Evolutionary conservation across 2,888 invertebrate species (phyloP).

Genomic region (Cryptus armator): DNA sequence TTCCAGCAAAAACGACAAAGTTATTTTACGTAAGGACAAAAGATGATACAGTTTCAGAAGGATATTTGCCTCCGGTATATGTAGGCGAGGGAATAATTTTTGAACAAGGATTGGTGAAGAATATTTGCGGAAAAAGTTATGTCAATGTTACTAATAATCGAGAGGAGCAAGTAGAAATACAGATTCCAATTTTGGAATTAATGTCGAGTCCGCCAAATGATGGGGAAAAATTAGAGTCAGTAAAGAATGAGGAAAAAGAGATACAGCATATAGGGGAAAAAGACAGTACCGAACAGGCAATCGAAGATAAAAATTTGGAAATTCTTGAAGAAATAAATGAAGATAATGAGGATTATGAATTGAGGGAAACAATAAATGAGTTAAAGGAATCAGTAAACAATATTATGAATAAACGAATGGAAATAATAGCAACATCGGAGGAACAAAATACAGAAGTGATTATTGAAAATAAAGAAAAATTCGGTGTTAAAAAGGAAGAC

Average conservation of each 20-base stretch:
- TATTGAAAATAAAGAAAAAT: background rate
- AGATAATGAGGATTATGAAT: no score
- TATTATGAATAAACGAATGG: background rate
- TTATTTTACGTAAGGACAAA: slow-evolving; percentile 16
- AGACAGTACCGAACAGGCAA: no score
- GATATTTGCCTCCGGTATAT: slow-evolving; percentile 26
- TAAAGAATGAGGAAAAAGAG: background rate
- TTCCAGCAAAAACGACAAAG: slow-evolving; percentile 5
- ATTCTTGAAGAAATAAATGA: background rate
- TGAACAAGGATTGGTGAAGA: background rate
- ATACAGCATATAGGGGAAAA: background rate
- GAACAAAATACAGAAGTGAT: background rate
- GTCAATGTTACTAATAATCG: no score
- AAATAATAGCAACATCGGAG: background rate
- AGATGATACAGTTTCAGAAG: slow-evolving; percentile 5
- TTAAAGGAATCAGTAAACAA: background rate
- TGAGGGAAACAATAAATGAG: background rate
- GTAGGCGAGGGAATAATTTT: slow-evolving; percentile 12
- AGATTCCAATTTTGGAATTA: slow-evolving; percentile 3
- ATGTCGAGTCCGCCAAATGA: background rate
- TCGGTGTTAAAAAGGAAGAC: background rate
- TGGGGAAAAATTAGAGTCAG: background rate
- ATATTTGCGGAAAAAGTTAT: no score
- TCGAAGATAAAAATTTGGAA: background rate
- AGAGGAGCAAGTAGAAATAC: background rate